A percentile compares a stretch with the other conserved stretches of the same genome.
Conservation (phyloP, 2,797 vertebrate genomes). For the Chaenodraco wilsoni region DNA sequence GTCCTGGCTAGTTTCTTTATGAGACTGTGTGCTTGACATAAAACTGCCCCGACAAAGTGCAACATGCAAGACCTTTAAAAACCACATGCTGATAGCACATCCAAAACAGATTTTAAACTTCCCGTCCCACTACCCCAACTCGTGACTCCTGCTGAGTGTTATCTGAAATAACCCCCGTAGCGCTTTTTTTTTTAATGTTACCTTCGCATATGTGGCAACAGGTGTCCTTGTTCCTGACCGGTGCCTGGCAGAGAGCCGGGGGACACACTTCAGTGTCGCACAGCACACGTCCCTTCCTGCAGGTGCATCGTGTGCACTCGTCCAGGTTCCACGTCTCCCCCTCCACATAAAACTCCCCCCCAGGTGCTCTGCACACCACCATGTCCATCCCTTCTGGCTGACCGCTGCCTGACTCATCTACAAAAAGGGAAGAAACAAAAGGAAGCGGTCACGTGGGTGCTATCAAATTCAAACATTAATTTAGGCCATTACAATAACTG, state of each 20-base stretch:
- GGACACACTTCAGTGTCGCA: slow-evolving; percentile 87
- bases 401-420: slow-evolving; percentile 87
- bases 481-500: slow-evolving; percentile 13
- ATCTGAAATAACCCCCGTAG: not conserved
- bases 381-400: slow-evolving; percentile 83
- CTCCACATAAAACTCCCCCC: slow-evolving; percentile 86
- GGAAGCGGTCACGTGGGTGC: slow-evolving; percentile 9
- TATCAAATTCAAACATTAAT: slow-evolving; percentile 23
- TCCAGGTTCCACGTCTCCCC: slow-evolving; percentile 89
- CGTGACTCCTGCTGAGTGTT: not conserved
- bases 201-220: slow-evolving; percentile 86
- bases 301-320: slow-evolving; percentile 86
- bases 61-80: slow-evolving; percentile 59
- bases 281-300: slow-evolving; percentile 85
- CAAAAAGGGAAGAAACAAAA: not conserved
- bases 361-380: slow-evolving; percentile 85
- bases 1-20: slow-evolving; percentile 78
- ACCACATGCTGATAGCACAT: slow-evolving; percentile 68
- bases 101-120: slow-evolving; percentile 42
- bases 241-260: slow-evolving; percentile 83
- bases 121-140: slow-evolving; percentile 2
- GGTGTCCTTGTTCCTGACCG: slow-evolving; percentile 80
- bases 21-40: slow-evolving; percentile 69
- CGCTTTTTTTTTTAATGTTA: slow-evolving; percentile 48
- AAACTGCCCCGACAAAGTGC: slow-evolving; percentile 63